phyloP scores from a whole-genome alignment of 2,888 invertebrate genomes.

The Hypomecis punctinalis region DNA sequence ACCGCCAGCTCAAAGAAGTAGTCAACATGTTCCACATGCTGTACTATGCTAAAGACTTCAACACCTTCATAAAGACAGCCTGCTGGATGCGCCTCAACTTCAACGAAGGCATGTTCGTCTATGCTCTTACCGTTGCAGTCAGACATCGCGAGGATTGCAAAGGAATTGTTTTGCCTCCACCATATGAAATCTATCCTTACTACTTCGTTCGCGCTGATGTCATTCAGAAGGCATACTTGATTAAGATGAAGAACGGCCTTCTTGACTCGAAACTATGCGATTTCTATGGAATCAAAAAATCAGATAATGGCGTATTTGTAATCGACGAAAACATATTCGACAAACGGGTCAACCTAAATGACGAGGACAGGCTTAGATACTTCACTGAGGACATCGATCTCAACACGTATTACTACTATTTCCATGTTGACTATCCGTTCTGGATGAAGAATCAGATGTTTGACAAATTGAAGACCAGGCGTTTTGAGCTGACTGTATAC shows the following conservation, averaged over 20 bases:
- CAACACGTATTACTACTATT: conserved; percentile 86
- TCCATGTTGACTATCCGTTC: conserved; percentile 86
- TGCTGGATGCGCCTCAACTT: conserved; percentile 81
- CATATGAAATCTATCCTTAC: conserved; percentile 87
- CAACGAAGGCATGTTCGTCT: conserved; percentile 85
- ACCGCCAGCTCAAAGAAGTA: conserved; percentile 80
- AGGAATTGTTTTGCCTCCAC: conserved; percentile 81
- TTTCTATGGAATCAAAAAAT: conserved; percentile 79
- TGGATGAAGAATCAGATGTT: conserved; percentile 83
- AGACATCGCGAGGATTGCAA: conserved; percentile 81
- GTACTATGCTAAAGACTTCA: conserved; percentile 82
- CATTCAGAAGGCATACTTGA: conserved; percentile 82
- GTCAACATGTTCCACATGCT: conserved; percentile 82
- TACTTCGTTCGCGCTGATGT: conserved; percentile 88
- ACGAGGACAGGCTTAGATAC: conserved; percentile 86
- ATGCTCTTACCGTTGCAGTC: conserved; percentile 81
- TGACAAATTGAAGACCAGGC: conserved; percentile 67
- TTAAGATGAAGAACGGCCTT: conserved; percentile 81
- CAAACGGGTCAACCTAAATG: conserved; percentile 77
- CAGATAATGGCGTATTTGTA: conserved; percentile 81
- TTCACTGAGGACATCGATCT: conserved; percentile 88
- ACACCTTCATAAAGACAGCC: conserved; percentile 78
- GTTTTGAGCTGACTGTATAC: conserved; percentile 85
- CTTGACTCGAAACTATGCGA: conserved; percentile 79
- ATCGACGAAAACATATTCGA: conserved; percentile 88